These are phyloP conservation scores for Ceratitis capitata DNA, from an alignment of 1,140 invertebrate genomes.

Conservation along the genomic window DNA sequence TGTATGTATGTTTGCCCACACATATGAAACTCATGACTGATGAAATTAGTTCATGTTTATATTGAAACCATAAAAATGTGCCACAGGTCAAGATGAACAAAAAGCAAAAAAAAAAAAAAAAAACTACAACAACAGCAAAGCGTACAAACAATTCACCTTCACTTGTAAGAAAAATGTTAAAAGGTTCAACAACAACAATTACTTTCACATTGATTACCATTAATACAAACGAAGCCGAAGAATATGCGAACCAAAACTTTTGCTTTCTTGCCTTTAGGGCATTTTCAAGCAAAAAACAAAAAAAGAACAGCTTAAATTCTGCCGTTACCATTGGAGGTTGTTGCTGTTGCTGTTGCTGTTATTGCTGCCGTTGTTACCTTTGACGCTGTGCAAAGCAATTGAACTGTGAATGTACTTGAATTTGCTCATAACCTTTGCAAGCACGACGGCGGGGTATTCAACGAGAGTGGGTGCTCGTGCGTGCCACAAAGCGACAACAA, in stretches of 20 bases:
- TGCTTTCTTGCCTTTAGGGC: not conserved
- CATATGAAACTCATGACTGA: not conserved
- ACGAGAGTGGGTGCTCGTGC: constrained; percentile 16
- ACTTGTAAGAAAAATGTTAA: not conserved
- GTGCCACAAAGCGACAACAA: not conserved
- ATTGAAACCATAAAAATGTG: constrained; percentile 30
- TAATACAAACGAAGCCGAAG: not conserved
- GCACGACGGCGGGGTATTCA: not conserved
- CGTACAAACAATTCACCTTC: not conserved
- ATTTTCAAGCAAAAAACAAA: not conserved
- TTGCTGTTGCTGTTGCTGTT: not conserved
- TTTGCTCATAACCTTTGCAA: constrained; percentile 35
- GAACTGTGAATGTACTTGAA: constrained; percentile 32
- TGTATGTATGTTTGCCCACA: no score
- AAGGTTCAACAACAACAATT: not conserved
- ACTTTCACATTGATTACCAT: constrained; percentile 6
- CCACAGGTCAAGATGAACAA: not conserved
- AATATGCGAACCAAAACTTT: constrained; percentile 12
- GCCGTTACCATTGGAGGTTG: not conserved
- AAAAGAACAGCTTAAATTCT: no score
- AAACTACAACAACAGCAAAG: no score
- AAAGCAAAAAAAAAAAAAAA: not conserved
- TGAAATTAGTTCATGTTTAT: constrained; percentile 37
- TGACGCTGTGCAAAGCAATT: constrained; percentile 23
- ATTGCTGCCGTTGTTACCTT: not conserved